Percentiles rank a stretch among this genome's conserved stretches.
Conservation (phyloP, 2,113 vertebrate genomes). For the Brevimyrus niger region DNA sequence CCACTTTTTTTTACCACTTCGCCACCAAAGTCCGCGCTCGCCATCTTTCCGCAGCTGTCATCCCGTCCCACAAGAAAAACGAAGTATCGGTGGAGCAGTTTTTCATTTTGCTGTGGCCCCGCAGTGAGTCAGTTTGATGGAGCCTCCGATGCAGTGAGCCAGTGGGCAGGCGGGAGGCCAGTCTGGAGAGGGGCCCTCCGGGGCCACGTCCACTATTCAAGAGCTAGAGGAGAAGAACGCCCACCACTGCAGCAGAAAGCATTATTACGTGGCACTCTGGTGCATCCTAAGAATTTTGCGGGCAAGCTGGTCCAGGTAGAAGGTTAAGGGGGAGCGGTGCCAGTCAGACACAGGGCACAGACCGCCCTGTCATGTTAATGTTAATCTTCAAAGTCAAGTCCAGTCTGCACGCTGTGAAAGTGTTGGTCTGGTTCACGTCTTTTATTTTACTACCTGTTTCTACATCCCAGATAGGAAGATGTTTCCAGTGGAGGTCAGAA, state of each 20-base stretch:
- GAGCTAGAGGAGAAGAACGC: neutral
- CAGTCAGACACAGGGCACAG: neutral
- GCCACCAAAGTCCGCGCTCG: neutral
- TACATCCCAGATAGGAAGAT: neutral
- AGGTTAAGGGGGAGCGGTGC: neutral
- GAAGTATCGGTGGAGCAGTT: neutral
- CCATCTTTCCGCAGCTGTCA: neutral
- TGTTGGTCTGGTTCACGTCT: neutral
- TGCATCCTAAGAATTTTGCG: neutral
- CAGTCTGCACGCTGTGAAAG: neutral
- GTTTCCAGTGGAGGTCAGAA: neutral
- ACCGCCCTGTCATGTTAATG: neutral
- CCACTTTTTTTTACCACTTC: too few relatives aligned
- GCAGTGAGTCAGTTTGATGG: neutral
- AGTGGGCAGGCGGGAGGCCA: neutral
- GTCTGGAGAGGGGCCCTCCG: neutral
- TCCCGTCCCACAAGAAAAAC: neutral
- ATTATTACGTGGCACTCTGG: neutral
- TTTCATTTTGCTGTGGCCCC: neutral
- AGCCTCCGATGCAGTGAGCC: neutral
- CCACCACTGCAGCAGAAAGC: neutral
- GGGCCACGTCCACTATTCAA: neutral
- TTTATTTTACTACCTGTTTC: neutral
- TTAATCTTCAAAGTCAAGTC: neutral
- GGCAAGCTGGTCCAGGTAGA: neutral